Conservation (phyloP, 2,888 invertebrate genomes). For the Stratiomys singularior region DNA sequence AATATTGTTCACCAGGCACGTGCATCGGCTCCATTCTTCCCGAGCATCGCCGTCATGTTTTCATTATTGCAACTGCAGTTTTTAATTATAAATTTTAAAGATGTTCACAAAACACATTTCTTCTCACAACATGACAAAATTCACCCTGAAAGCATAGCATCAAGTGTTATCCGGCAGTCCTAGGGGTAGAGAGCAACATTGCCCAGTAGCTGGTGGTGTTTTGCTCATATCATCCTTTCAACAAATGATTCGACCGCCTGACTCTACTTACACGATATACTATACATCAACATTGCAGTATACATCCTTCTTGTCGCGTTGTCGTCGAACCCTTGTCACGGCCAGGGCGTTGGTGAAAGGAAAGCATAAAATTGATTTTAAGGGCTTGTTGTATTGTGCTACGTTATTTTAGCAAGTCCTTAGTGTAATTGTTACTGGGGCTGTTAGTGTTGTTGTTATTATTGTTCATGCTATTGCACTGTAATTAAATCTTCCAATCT, state of each 20-base stretch:
- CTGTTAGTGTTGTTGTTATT: background rate
- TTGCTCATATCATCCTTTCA: background rate
- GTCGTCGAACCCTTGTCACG: background rate
- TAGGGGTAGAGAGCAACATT: background rate
- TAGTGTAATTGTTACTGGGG: background rate
- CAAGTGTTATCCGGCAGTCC: background rate
- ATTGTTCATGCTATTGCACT: conserved; percentile 4
- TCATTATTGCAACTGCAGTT: background rate
- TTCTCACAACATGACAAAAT: background rate
- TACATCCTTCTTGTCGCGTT: conserved; percentile 4
- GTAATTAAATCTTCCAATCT: conserved; percentile 34
- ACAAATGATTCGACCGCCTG: too few species aligned
- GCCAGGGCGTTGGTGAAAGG: background rate
- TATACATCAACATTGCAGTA: background rate
- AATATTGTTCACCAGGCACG: too few species aligned
- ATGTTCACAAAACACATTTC: background rate
- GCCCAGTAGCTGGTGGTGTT: too few species aligned
- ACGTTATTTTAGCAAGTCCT: too few species aligned
- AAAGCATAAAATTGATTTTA: conserved; percentile 35
- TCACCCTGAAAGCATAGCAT: background rate
- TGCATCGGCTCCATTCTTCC: too few species aligned
- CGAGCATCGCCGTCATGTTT: background rate
- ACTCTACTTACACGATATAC: too few species aligned
- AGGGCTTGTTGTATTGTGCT: conserved; percentile 16
- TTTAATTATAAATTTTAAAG: background rate